Conservation (phyloP, 2,113 vertebrate species). For the Camarhynchus parvulus region DNA sequence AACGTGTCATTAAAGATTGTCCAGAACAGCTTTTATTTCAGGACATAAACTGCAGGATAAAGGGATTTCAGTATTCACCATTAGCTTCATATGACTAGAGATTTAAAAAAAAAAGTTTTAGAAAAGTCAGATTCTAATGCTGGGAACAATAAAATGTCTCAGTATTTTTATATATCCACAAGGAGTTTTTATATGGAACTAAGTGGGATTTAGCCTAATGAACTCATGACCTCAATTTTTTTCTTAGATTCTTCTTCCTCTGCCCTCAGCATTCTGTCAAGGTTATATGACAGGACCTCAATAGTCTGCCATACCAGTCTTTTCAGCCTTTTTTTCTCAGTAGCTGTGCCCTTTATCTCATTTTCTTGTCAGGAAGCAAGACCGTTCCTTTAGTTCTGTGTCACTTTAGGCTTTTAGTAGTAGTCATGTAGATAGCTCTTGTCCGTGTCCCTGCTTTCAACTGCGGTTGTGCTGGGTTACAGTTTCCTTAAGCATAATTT, state of each 20-base stretch:
- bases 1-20: background rate
- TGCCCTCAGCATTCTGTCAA: background rate
- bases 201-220: background rate
- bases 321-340: background rate
- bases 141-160: background rate
- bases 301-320: background rate
- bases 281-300: background rate
- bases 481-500: background rate
- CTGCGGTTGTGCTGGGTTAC: background rate
- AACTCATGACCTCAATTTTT: background rate
- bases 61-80: background rate
- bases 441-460: background rate
- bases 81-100: background rate
- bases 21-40: background rate
- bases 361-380: background rate
- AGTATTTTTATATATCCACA: background rate
- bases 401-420: background rate
- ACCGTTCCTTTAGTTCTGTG: background rate
- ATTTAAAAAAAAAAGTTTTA: background rate
- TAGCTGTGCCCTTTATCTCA: background rate
- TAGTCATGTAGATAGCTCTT: background rate
- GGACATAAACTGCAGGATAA: background rate
- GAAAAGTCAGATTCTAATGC: background rate
- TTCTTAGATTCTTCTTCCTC: background rate
- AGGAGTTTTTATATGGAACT: background rate